Evolutionary conservation across 2,797 vertebrate genomes (phyloP).

Genomic region (Sebastes cheni): DNA sequence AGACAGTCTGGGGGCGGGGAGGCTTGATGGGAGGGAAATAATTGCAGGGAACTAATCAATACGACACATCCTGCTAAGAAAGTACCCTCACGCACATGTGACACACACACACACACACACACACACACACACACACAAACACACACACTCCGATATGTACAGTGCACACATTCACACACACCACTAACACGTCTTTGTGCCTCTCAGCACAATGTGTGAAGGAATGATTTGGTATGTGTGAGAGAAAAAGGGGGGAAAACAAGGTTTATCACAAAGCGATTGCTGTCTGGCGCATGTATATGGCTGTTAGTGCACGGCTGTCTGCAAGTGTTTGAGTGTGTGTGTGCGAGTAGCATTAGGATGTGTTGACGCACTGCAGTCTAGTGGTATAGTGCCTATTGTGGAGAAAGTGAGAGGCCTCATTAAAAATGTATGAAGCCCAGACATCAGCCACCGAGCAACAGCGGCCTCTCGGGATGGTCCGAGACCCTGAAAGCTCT

Average conservation of each 20-base stretch:
- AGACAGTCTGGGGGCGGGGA: constrained; percentile 51
- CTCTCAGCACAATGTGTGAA: constrained; percentile 44
- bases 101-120: constrained; percentile 15
- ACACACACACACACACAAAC: constrained; percentile 14
- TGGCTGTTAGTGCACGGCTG: constrained; percentile 14
- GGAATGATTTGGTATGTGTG: constrained; percentile 18
- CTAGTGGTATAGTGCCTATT: constrained; percentile 75
- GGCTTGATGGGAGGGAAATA: constrained; percentile 72
- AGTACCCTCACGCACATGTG: constrained; percentile 32
- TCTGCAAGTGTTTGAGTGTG: constrained; percentile 26
- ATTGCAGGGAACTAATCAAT: constrained; percentile 78
- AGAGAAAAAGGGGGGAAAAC: constrained; percentile 1
- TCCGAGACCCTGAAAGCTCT: constrained; percentile 17
- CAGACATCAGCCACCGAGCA: constrained; percentile 66
- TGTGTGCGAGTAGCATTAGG: constrained; percentile 33
- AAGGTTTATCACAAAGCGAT: constrained; percentile 18
- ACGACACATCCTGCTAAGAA: constrained; percentile 78
- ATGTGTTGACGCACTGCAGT: constrained; percentile 80
- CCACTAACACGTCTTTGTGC: constrained; percentile 36
- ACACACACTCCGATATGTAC: constrained; percentile 14
- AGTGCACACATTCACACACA: not conserved
- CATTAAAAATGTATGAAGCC: constrained; percentile 89
- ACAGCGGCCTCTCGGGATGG: constrained; percentile 72
- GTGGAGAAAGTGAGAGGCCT: constrained; percentile 82
- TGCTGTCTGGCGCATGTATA: not conserved